Evolutionary conservation across 2,888 invertebrate genomes (phyloP).

Genomic region (Calameuta idolon): DNA sequence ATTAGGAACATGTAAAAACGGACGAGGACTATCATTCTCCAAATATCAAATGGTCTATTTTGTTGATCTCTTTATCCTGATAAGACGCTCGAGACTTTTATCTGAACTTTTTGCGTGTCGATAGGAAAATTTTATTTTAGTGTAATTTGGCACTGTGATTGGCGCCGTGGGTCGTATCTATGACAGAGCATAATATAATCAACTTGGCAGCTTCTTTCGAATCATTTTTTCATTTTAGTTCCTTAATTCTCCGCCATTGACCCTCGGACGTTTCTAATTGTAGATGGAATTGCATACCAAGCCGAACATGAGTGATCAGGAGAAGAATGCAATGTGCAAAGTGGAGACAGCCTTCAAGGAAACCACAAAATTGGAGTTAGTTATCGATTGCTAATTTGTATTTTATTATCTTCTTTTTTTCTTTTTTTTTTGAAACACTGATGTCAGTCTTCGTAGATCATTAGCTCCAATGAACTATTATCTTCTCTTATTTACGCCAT

Average conservation of each 20-base stretch:
- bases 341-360: constrained; percentile 55
- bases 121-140: background rate
- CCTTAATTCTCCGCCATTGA: background rate
- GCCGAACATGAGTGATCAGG: constrained; percentile 42
- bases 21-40: background rate
- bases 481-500: background rate
- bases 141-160: background rate
- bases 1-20: background rate
- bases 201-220: background rate
- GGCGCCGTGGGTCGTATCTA: background rate
- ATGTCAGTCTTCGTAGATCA: background rate
- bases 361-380: constrained; percentile 50
- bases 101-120: background rate
- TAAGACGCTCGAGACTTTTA: background rate
- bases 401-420: background rate
- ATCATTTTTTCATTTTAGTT: background rate
- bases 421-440: background rate
- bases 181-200: background rate
- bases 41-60: background rate
- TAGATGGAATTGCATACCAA: constrained; percentile 63
- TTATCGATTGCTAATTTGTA: background rate
- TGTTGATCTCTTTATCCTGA: too few species aligned
- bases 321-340: constrained; percentile 46
- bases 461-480: background rate
- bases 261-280: constrained; percentile 20